Evolutionary conservation across 2,797 vertebrate genomes (phyloP).

Genomic region (Falco peregrinus): DNA sequence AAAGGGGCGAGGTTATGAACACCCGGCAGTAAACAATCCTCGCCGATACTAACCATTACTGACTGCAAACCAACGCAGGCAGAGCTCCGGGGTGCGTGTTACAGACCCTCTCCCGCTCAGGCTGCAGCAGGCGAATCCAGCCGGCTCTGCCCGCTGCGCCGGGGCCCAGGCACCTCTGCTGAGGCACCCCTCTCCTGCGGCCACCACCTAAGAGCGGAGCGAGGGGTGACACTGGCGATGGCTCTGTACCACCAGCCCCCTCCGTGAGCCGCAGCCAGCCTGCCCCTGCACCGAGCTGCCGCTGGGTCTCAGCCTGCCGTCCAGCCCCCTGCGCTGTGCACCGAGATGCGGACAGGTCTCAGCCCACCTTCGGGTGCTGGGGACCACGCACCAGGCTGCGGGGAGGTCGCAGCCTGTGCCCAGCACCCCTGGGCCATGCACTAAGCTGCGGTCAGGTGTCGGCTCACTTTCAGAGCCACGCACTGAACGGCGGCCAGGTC

Average conservation of each 20-base stretch:
- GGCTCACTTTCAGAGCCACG: background rate
- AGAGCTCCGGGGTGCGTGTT: background rate
- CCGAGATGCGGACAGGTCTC: rapidly evolving
- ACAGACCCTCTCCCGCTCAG: background rate
- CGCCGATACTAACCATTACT: background rate
- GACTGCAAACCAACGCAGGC: background rate
- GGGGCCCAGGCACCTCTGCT: background rate
- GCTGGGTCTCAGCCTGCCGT: background rate
- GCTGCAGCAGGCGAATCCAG: rapidly evolving
- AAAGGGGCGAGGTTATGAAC: background rate
- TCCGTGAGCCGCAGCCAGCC: background rate
- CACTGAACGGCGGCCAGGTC: background rate
- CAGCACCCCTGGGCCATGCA: background rate
- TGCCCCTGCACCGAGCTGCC: background rate
- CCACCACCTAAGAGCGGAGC: background rate
- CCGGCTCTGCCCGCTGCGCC: rapidly evolving
- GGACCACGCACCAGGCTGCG: background rate
- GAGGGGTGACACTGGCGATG: rapidly evolving
- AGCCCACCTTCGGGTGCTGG: rapidly evolving
- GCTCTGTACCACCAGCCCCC: background rate
- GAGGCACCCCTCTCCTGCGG: rapidly evolving
- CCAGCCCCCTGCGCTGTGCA: background rate
- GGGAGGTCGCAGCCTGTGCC: background rate
- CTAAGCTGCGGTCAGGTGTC: background rate
- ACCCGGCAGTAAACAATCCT: background rate